These are phyloP conservation scores for Ypsolopha scabrella DNA, from an alignment of 2,888 invertebrate genomes.

Conservation along the genomic window DNA sequence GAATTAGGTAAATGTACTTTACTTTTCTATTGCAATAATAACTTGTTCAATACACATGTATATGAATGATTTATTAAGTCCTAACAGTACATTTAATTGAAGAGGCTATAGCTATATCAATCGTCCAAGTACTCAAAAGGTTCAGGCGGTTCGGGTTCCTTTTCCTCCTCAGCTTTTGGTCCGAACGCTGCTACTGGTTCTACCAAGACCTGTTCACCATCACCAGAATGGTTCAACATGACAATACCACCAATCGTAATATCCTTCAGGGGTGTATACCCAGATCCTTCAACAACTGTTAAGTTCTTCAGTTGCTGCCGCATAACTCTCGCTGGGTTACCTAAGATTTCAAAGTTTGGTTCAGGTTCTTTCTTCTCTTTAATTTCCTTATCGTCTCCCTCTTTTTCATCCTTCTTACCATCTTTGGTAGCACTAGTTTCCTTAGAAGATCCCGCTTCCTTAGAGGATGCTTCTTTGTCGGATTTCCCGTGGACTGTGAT, in stretches of 20 bases:
- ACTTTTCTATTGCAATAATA: conserved; percentile 27
- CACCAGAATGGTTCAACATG: conserved; percentile 89
- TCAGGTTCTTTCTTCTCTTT: conserved; percentile 87
- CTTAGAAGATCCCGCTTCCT: conserved; percentile 9
- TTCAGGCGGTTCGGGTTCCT: conserved; percentile 97
- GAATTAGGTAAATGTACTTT: conserved; percentile 21
- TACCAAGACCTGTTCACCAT: conserved; percentile 86
- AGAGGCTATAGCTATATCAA: conserved; percentile 44
- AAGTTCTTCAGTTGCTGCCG: conserved; percentile 89
- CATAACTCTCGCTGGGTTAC: conserved; percentile 95
- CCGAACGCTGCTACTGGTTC: conserved; percentile 94
- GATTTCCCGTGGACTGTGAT: conserved; percentile 62
- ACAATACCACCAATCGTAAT: conserved; percentile 96
- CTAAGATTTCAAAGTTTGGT: conserved; percentile 89
- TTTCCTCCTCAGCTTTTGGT: conserved; percentile 92
- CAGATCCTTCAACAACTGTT: conserved; percentile 82
- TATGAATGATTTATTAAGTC: conserved; percentile 20
- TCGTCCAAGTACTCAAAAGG: conserved; percentile 96
- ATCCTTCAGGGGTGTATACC: conserved; percentile 90
- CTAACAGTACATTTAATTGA: conserved; percentile 19
- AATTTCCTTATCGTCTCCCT: conserved; percentile 51
- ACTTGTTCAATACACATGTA: conserved; percentile 43
- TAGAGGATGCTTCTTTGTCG: conserved; percentile 38
- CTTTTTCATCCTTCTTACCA: conserved; percentile 59
- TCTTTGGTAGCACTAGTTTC: conserved; percentile 59